Base-by-base conservation (phyloP, 2,113 vertebrate species). In the Verasper variegatus region DNA sequence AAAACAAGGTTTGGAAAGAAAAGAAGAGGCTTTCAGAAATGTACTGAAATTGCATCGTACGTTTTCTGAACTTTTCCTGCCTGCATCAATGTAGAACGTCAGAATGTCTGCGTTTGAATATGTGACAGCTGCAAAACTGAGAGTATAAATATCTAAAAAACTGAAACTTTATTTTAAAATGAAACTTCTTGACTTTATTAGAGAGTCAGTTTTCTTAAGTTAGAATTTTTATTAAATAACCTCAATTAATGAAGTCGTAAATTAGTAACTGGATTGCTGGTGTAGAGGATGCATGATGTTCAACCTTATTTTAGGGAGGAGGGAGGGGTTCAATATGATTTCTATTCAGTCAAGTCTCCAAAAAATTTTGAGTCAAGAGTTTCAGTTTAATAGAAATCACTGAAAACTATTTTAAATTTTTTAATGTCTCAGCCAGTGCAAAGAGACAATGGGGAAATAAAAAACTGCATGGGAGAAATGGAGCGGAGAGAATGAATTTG, bases 341-440 rank as follows among this genome's bases (percentile, higher is more conserved):
- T 58, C 37, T 68, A 35, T 65, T 65, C 20, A 81, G 26, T 62
- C 40, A 57, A 73, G 59, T 66, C 45, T 37, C 4, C 5, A 58
- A 57, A 71, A 23, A n/a, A n/a, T n/a, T n/a, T n/a, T n/a, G n/a
- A 40, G 37, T 40, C 37, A 40, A 40, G 37, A 9, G 37, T 9
- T 40, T 12, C 40, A 42, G 40, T 42, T 42, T 42, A 42, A 11
- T 42, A 40, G 37, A 40, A 12, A 40, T 40, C 10, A 40, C 13
- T 40, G 37, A 12, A 40, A 12, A 40, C 13, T 1, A 40, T 11
- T 40, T 40, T 12, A 11, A 42, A 11, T 42, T n/a, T 20, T 8
- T 52, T 10, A 5, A 8, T 21, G 15, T 26, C 57, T 18, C 37
- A 61, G 37, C 18, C n/a, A 75, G 66, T 42, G 23, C 14, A 54